Evolutionary conservation across 1,140 invertebrate genomes (phyloP).

Genomic region (Drosophila takahashii): DNA sequence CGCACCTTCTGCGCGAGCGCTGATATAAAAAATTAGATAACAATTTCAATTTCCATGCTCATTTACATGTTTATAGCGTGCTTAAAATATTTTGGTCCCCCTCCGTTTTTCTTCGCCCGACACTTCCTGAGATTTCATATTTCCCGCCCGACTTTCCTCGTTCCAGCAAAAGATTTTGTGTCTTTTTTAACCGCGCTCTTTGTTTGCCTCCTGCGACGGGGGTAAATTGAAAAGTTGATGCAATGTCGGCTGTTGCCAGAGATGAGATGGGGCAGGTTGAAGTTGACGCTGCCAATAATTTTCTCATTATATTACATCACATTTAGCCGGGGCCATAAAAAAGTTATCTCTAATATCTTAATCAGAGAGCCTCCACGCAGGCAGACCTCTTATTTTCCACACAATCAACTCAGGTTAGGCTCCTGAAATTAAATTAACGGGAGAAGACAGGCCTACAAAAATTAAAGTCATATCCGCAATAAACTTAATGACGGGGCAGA

Average conservation of each 20-base stretch:
- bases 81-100: constrained; percentile 73
- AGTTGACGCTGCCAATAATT: constrained; percentile 74
- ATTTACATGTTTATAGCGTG: constrained; percentile 84
- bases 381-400: constrained; percentile 58
- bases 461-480: constrained; percentile 68
- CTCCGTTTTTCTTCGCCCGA: constrained; percentile 15
- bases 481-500: constrained; percentile 47
- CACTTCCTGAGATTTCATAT: constrained; percentile 70
- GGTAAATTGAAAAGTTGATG: constrained; percentile 74
- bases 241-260: constrained; percentile 49
- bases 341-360: constrained; percentile 71
- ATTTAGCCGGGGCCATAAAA: constrained; percentile 56
- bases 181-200: constrained; percentile 68
- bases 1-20: constrained; percentile 60
- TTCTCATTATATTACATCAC: constrained; percentile 65
- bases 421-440: constrained; percentile 63
- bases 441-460: constrained; percentile 49
- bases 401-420: constrained; percentile 70
- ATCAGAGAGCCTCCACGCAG: constrained; percentile 31
- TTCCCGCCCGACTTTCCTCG: constrained; percentile 17
- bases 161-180: constrained; percentile 58
- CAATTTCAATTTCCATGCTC: constrained; percentile 84
- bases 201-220: constrained; percentile 60
- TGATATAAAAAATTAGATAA: constrained; percentile 84
- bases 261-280: constrained; percentile 22